These are phyloP conservation scores for Drosophila recens DNA, from an alignment of 2,888 invertebrate species.

Conservation along the genomic window DNA sequence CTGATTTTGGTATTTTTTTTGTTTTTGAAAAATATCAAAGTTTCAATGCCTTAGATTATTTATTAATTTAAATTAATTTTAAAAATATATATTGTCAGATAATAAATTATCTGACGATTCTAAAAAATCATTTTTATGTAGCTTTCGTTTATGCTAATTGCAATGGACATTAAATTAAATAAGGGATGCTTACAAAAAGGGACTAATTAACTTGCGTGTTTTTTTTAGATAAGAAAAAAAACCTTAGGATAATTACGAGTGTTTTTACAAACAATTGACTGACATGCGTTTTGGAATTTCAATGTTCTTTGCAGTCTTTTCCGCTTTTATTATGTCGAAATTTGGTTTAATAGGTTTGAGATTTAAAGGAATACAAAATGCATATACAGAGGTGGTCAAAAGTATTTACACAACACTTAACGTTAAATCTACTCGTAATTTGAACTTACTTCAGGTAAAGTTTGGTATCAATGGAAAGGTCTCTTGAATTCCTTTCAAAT, in stretches of 20 bases:
- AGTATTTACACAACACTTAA: no score
- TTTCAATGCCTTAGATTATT: neutral
- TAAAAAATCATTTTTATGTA: neutral
- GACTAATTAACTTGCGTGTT: constrained; percentile 14
- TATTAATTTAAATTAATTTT: neutral
- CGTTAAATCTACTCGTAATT: no score
- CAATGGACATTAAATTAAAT: constrained; percentile 24
- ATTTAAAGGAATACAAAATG: neutral
- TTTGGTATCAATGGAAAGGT: no score
- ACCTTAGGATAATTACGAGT: constrained; percentile 26
- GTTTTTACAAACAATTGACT: constrained; percentile 48
- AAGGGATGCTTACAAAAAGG: neutral
- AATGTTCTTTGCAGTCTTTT: constrained; percentile 2
- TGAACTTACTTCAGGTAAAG: no score
- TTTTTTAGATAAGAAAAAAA: constrained; percentile 1
- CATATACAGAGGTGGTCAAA: no score
- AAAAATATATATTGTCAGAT: neutral
- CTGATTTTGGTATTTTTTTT: neutral
- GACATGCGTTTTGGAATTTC: constrained; percentile 15
- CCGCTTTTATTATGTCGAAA: neutral
- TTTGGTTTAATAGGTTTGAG: neutral
- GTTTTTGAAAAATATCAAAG: neutral
- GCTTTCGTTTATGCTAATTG: neutral
- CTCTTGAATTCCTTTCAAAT: no score
- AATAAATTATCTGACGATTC: neutral